Evolutionary conservation across 2,888 invertebrate genomes (phyloP), one percentile per base, ranked within the genome.

Genomic region (Clanis bilineata): DNA sequence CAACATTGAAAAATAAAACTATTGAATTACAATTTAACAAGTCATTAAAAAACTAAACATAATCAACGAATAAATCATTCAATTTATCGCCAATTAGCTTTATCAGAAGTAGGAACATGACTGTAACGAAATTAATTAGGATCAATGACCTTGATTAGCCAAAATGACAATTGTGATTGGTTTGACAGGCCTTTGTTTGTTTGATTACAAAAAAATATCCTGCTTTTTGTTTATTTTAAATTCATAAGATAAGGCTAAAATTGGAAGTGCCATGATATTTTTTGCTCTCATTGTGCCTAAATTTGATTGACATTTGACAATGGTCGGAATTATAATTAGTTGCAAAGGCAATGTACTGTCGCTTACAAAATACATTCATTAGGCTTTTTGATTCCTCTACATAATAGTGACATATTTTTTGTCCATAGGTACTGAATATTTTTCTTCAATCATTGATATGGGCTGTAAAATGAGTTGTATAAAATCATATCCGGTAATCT

Each of bases 131-230:
- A 60, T 54, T 60, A 41, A 64, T 58, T 63, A 59, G 56, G 56
- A 56, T 47, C 51, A 45, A 47, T 54, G 58, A 57, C 67, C 63
- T 65, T 62, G 62, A 39, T 3, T 32, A 25, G 0, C 43, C 47
- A 38, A 61, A 63, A 60, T 59, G 61, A 62, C 61, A 57, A 59
- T 54, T 47, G 45, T 62, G 57, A 54, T 44, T 43, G 25, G 22
- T 39, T 22, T 41, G 57, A 45, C 57, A 45, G 51, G 39, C 23
- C 51, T 51, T 58, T 58, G 58, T 58, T 4, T 58, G 15, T 12
- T 15, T 39, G 15, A 23, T 32, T 22, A 15, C 23, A 44, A 57
- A 57, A 57, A 58, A 39, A 45, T 38, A 51, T 58, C 51, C 58
- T 58, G 15, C 9, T 21, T 18, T 10, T 32, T 38, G 15, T 51